These are phyloP conservation scores for Dryococelus australis DNA, from an alignment of 2,888 invertebrate species.

Conservation along the genomic window DNA sequence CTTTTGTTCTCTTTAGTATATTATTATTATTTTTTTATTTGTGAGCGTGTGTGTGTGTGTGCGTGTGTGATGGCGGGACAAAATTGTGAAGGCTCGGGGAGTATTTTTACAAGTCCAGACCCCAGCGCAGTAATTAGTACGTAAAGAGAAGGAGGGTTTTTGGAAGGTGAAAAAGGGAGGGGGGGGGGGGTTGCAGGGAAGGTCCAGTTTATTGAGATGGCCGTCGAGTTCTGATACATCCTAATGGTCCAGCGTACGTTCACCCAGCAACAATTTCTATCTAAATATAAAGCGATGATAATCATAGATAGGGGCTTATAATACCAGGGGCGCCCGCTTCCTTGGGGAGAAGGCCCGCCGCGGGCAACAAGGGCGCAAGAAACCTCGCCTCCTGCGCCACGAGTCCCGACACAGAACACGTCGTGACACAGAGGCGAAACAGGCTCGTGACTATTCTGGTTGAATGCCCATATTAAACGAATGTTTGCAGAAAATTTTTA, in stretches of 20 bases:
- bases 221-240: slow-evolving; percentile 22
- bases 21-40: not conserved
- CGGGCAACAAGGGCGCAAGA: not conserved
- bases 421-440: too few species aligned
- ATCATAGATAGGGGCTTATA: slow-evolving; percentile 25
- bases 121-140: not conserved
- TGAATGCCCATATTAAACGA: too few species aligned
- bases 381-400: too few species aligned
- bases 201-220: slow-evolving; percentile 9
- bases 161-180: too few species aligned
- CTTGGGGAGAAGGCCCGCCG: not conserved
- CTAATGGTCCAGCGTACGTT: not conserved
- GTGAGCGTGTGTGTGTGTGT: not conserved
- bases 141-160: not conserved
- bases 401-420: too few species aligned
- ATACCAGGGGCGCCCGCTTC: slow-evolving; percentile 19
- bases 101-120: not conserved
- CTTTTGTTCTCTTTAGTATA: not conserved
- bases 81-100: not conserved
- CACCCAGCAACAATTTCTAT: slow-evolving; percentile 11
- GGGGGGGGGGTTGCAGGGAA: not conserved
- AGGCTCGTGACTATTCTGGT: too few species aligned
- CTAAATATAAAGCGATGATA: slow-evolving; percentile 30
- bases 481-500: too few species aligned
- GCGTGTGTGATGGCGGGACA: not conserved